A percentile compares a stretch with the other conserved stretches of the same genome.
Evolutionary conservation across 2,797 vertebrate genomes (phyloP).

Genomic region (Myripristis jacobus): DNA sequence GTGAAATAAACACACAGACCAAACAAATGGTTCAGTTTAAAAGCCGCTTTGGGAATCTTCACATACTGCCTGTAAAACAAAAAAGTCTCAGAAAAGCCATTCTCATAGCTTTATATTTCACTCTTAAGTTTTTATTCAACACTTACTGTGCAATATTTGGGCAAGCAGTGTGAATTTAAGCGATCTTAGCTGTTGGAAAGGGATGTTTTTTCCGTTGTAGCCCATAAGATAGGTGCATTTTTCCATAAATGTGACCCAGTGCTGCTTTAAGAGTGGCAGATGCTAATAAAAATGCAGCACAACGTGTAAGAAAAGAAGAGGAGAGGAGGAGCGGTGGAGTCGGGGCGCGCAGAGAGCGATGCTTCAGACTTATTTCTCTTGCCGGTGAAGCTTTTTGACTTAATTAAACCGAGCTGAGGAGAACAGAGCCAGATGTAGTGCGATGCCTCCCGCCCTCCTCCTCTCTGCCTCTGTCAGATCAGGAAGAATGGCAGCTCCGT

Average conservation of each 20-base stretch:
- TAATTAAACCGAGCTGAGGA: constrained; percentile 28
- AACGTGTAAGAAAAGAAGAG: background rate
- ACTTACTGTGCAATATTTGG: background rate
- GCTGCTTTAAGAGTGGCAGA: background rate
- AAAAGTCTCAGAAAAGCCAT: too few relatives aligned
- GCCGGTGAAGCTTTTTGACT: constrained; percentile 12
- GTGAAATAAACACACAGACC: too few relatives aligned
- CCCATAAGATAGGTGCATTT: background rate
- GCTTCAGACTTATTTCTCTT: background rate
- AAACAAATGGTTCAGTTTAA: too few relatives aligned
- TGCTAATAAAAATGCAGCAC: background rate
- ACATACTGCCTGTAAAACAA: too few relatives aligned
- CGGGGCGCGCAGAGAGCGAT: constrained; percentile 32
- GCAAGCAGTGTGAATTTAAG: too few relatives aligned
- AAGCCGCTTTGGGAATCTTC: too few relatives aligned
- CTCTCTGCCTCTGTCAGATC: constrained; percentile 26
- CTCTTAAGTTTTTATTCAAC: background rate
- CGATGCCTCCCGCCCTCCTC: constrained; percentile 12
- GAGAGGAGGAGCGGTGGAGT: background rate
- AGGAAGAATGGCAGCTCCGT: constrained; percentile 14
- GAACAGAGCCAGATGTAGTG: constrained; percentile 37
- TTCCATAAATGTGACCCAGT: background rate
- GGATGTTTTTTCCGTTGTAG: background rate
- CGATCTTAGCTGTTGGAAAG: background rate
- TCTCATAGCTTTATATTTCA: background rate